Conservation (phyloP, 2,113 vertebrate species). For the Sander vitreus region DNA sequence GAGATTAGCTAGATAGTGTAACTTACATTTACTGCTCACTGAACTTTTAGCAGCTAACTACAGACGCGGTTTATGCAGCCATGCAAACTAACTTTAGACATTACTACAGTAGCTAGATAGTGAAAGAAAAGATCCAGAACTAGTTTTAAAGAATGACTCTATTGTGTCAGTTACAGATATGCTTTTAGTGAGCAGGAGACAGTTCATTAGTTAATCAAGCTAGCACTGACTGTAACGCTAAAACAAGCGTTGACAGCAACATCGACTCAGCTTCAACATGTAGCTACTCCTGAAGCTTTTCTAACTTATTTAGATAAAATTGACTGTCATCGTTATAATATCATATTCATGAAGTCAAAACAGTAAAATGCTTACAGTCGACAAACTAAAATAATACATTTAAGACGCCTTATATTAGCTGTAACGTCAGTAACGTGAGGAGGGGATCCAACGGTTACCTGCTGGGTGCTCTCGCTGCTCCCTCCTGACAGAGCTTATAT, state of each 20-base stretch:
- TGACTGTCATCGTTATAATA: rapidly evolving
- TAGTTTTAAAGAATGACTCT: neutral
- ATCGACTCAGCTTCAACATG: neutral
- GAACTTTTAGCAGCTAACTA: neutral
- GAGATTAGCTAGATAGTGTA: neutral
- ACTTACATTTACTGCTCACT: neutral
- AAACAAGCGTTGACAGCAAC: neutral
- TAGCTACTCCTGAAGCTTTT: neutral
- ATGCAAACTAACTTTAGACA: neutral
- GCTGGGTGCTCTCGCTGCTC: constrained; percentile 73
- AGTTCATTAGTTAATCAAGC: neutral
- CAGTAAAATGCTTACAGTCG: no score
- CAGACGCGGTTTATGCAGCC: neutral
- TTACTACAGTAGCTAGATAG: neutral
- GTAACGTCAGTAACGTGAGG: neutral
- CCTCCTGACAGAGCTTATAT: constrained; percentile 70
- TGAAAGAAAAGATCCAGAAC: neutral
- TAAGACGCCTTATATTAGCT: neutral
- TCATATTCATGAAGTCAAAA: rapidly evolving
- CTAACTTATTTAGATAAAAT: neutral
- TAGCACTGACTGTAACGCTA: constrained; percentile 17
- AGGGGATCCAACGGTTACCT: constrained; percentile 71
- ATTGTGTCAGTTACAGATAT: neutral
- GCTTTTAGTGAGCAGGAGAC: neutral
- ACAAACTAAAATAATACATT: neutral